phyloP scores from a whole-genome alignment of 1,140 invertebrate genomes.

The Grapholita molesta region DNA sequence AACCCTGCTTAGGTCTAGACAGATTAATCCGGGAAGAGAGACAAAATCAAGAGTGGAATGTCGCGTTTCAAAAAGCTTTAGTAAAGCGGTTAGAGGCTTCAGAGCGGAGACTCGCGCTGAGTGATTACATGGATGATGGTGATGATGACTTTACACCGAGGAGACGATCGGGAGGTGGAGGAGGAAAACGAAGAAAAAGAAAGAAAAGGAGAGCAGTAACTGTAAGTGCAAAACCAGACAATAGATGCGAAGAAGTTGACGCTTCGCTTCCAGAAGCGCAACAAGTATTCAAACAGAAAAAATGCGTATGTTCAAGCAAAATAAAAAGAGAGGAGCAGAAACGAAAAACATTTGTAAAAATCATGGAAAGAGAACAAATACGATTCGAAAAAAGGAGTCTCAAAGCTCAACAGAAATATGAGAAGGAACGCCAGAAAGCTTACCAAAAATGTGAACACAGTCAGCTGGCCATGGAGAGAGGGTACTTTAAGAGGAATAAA shows the following conservation, averaged over 20 bases:
- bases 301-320: not conserved
- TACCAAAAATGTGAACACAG: not conserved
- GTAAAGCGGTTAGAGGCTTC: not conserved
- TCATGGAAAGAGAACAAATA: not conserved
- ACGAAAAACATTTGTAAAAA: not conserved
- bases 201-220: not conserved
- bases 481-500: not conserved
- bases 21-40: not conserved
- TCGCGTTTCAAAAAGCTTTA: not conserved
- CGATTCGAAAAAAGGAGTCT: not conserved
- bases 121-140: not conserved
- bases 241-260: not conserved
- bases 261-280: not conserved
- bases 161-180: not conserved
- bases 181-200: not conserved
- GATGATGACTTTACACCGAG: not conserved
- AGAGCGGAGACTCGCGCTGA: not conserved
- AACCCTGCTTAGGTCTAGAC: not conserved
- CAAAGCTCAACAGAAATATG: not conserved
- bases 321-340: not conserved
- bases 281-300: not conserved
- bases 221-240: not conserved
- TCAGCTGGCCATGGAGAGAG: not conserved
- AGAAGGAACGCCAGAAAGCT: not conserved
- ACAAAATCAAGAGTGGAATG: not conserved